phyloP scores from a whole-genome alignment of 2,888 invertebrate genomes.

The Heliconius hortense region DNA sequence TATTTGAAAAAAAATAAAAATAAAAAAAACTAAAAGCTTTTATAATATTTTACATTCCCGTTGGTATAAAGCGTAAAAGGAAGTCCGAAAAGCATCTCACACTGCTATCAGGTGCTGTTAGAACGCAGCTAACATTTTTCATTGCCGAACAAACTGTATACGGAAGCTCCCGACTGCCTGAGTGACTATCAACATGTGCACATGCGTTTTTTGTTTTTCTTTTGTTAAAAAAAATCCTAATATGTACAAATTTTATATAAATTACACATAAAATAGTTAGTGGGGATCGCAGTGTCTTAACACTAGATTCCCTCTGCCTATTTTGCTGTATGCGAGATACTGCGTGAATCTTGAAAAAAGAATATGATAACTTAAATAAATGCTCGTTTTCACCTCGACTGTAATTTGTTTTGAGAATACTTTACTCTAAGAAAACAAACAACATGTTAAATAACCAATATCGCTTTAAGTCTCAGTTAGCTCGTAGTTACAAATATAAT shows the following conservation, averaged over 20 bases:
- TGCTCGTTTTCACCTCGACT: too few species aligned
- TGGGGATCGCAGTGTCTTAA: too few species aligned
- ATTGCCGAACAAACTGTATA: constrained; percentile 9
- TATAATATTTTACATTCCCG: neutral
- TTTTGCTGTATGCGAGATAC: too few species aligned
- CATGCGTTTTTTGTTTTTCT: neutral
- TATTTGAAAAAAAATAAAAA: neutral
- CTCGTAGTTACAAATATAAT: too few species aligned
- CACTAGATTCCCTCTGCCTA: too few species aligned
- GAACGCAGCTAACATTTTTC: constrained; percentile 20
- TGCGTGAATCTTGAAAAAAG: too few species aligned
- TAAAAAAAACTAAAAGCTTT: neutral
- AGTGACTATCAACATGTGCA: constrained; percentile 14
- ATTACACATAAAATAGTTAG: too few species aligned
- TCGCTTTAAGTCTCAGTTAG: too few species aligned
- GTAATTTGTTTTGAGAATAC: too few species aligned
- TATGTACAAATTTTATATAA: neutral
- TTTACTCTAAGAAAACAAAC: too few species aligned
- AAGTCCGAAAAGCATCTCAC: constrained; percentile 19
- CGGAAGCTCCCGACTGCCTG: constrained; percentile 2
- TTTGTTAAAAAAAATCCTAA: neutral
- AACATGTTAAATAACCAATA: too few species aligned
- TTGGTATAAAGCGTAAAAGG: constrained; percentile 1
- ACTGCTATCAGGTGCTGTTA: constrained; percentile 12
- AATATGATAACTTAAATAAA: too few species aligned